Base-by-base conservation (phyloP, 1,140 invertebrate genomes). In the Diabrotica virgifera region DNA sequence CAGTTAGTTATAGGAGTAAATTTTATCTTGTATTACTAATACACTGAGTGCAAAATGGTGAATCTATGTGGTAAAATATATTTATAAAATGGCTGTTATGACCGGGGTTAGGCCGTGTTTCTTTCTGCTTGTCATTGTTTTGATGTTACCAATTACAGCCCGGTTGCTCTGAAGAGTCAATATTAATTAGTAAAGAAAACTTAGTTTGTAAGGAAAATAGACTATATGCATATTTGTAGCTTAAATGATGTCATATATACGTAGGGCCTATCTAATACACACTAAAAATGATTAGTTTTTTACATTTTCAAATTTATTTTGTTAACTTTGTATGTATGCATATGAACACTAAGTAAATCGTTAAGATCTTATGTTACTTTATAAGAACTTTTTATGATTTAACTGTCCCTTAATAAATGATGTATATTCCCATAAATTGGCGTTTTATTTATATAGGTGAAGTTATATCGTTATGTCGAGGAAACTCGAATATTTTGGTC, bases 261-360 rank as follows among this genome's bases (percentile, higher is more conserved):
- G 74, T 76, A 76, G 75, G 24, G 75, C 75, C 75, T 76, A 75
- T 75, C 70, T 73, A 70, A 70, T 74, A 75, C 68, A 73, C 73
- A 70, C 67, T 67, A 69, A 72, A 70, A 67, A 68, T 67, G 70
- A 70, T 75, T 74, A 74, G 65, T 74, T 75, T 74, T 75, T 66
- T 74, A 75, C 67, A 73, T 73, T 46, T 75, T 72, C 72, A 70
- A 63, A 69, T 72, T 74, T 72, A 70, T 73, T 71, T 75, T 68
- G 64, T 66, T 69, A 74, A 61, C 67, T 72, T 74, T 74, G 63
- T 72, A 73, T 69, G 63, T 67, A 58, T 70, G 62, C 54, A 59
- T 66, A 68, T 61, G 69, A 68, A 74, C 63, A 68, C 67, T 71
- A 65, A 64, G 57, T 70, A 71, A 70, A 63, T 65, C 60, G 54